Base-by-base conservation (phyloP, 2,113 vertebrate species). In the Pangasianodon gigas region DNA sequence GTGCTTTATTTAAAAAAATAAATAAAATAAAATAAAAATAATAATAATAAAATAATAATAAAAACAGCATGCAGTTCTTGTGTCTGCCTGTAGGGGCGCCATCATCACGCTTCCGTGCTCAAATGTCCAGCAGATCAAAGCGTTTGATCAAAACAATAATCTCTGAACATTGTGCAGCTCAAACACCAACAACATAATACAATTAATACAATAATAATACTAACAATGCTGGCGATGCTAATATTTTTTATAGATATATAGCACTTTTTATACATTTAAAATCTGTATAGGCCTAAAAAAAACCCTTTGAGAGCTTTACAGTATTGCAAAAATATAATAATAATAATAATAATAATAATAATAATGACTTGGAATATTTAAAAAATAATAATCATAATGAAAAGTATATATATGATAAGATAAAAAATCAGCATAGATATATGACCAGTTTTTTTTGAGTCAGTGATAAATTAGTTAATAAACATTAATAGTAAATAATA, bases 11-110 rank as follows among this genome's bases (percentile, higher is more conserved):
- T 29, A 37, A 51, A 8, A 80, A 24, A 26, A 80, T 2, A 56
- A 32, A n/a, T 0, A 32, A 32, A 37, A 2, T 10, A 44, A 84
- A 16, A 18, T 37, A 56, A 32, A n/a, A 44, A 21, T 24, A 46
- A 44, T 75, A 44, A 24, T 37, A 46, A n/a, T n/a, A 37, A 37
- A 37, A 37, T 37, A 37, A 37, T 37, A 37, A 37, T 37, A 37
- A 14, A 56, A 41, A 46, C 41, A 88, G 6, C 1, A 41, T 69
- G 84, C 75, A 54, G 51, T 90, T 90, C 74, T 32, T 37, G 0
- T 54, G 4, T 81, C 48, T 21, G 60, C 60, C 89, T 67, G 26
- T 86, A 65, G 89, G 14, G 89, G 89, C 89, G 58, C 88, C 83
- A 89, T 89, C 18, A n/a, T 19, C 88, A 62, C 71, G 56, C 69